These are phyloP conservation scores for Rhinoraja longicauda DNA, from an alignment of 2,797 vertebrate species.

Conservation along the genomic window DNA sequence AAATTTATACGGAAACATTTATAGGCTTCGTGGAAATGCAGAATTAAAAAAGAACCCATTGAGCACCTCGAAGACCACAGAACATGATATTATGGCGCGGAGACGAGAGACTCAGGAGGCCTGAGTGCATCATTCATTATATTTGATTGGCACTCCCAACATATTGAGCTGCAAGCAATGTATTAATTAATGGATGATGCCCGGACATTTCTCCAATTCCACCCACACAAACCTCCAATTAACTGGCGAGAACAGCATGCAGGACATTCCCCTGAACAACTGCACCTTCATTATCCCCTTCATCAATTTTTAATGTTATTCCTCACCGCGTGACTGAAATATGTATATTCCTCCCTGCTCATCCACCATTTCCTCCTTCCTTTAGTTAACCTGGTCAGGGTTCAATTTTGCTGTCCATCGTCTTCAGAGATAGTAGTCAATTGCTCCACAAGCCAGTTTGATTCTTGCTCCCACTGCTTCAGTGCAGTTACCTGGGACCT, in stretches of 20 bases:
- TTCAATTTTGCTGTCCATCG: neutral
- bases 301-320: neutral
- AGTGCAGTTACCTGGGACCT: neutral
- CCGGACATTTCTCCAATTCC: neutral
- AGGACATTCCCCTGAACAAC: neutral
- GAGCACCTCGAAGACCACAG: neutral
- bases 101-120: neutral
- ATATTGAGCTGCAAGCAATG: slow-evolving; percentile 7
- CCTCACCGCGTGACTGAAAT: neutral
- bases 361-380: neutral
- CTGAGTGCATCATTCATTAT: slow-evolving; percentile 17
- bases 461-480: neutral
- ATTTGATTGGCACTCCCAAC: slow-evolving; percentile 27
- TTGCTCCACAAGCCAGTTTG: neutral
- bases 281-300: neutral
- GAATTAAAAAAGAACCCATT: neutral
- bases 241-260: neutral
- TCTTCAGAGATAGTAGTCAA: neutral
- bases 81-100: neutral
- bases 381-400: neutral
- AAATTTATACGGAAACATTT: slow-evolving; percentile 17
- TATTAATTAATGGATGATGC: slow-evolving; percentile 18
- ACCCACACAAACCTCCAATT: neutral
- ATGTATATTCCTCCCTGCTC: neutral
- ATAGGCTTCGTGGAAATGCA: neutral